Base-by-base conservation (phyloP, 2,113 vertebrate genomes). In the Isichthys henryi region DNA sequence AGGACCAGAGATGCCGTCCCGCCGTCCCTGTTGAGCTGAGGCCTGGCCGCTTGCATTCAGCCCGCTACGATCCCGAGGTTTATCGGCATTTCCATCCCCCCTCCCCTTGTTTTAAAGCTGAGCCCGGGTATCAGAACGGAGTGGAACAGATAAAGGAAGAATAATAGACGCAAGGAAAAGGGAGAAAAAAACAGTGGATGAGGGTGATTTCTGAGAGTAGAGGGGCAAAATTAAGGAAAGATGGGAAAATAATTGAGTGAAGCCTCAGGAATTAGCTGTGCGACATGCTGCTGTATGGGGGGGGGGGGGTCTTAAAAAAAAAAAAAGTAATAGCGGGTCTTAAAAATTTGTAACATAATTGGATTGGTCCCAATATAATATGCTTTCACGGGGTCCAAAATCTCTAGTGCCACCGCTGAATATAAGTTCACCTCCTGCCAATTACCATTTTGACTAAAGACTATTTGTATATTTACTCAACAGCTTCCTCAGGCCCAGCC, bases 381-480 rank as follows among this genome's bases (percentile, higher is more conserved):
- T n/a, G 23, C 21, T 62, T n/a, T 62, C 56, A 62, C 1, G 23
- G 7, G n/a, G 23, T n/a, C 7, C 58, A n/a, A 58, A n/a, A 27
- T 66, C n/a, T 66, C 8, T 27, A 66, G n/a, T 66, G n/a, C 2
- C n/a, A 10, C 80, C 13, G 66, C 86, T 23, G 31, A 77, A 74
- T 88, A 90, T 91, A 90, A 90, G 77, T 91, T 89, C 89, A 80
- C 88, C 77, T 86, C 23, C 15, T 77, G 45, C 50, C 91, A 90
- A 91, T 86, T 86, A 92, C 90, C 87, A 80, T 86, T 91, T 92
- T 58, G 82, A 53, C 21, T 91, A 91, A 90, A 87, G 74, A 89
- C 88, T 45, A 89, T 91, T 90, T 82, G 89, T 82, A 88, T 86
- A 23, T 74, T 83, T 88, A 91, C 89, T 91, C 70, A 50, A 89